phyloP scores from a whole-genome alignment of 2,113 vertebrate species.

The Plecturocebus donacophilus region DNA sequence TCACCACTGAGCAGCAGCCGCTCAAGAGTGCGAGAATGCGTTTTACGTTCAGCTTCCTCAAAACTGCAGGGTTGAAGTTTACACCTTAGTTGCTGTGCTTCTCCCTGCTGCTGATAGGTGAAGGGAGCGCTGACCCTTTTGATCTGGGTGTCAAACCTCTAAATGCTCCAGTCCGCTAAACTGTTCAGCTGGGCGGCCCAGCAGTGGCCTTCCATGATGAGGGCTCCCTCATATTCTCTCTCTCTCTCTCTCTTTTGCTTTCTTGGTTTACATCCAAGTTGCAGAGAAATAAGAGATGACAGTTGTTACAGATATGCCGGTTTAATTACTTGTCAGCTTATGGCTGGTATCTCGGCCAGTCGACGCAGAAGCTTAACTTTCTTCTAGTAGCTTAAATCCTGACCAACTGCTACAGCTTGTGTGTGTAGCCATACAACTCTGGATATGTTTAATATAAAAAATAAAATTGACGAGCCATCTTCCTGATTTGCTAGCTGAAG shows the following conservation, averaged over 20 bases:
- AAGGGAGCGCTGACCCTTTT: slow-evolving; percentile 94
- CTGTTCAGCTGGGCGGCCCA: slow-evolving; percentile 87
- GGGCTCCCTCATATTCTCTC: slow-evolving; percentile 80
- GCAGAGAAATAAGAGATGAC: slow-evolving; percentile 97
- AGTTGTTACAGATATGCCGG: slow-evolving; percentile 97
- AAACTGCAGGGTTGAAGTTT: slow-evolving; percentile 93
- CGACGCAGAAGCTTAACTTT: slow-evolving; percentile 96
- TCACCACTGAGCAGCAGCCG: slow-evolving; percentile 83
- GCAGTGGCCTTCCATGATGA: slow-evolving; percentile 89
- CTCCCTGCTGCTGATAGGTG: slow-evolving; percentile 93
- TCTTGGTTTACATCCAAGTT: slow-evolving; percentile 94
- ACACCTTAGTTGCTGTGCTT: slow-evolving; percentile 94
- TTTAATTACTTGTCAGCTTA: slow-evolving; percentile 99
- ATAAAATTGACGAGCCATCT: slow-evolving; percentile 83
- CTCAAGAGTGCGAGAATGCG: slow-evolving; percentile 92
- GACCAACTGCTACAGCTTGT: slow-evolving; percentile 94
- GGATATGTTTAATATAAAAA: slow-evolving; percentile 92
- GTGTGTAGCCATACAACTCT: slow-evolving; percentile 91
- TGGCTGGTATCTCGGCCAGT: slow-evolving; percentile 95
- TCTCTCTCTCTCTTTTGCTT: slow-evolving; percentile 85
- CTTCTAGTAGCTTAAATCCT: slow-evolving; percentile 96
- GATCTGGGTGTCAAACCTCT: slow-evolving; percentile 92
- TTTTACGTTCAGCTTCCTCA: slow-evolving; percentile 91
- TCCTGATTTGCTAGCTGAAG: slow-evolving; percentile 86
- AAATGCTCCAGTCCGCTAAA: slow-evolving; percentile 94